These are phyloP conservation scores for Bergia puertoricense DNA, from an alignment of 92 coral and sea anemone species.

Conservation along the genomic window DNA sequence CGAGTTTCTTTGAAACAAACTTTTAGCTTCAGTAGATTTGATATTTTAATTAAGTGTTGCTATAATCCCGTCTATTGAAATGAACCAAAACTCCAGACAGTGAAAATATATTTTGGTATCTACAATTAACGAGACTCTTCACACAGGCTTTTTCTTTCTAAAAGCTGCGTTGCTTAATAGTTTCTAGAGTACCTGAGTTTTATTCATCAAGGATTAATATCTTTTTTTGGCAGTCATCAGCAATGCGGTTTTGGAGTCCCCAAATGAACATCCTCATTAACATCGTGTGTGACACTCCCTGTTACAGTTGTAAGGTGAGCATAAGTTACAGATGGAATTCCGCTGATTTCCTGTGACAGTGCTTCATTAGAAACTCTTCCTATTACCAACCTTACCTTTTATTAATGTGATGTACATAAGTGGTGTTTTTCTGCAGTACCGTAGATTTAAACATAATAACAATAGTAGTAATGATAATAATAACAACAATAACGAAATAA, in stretches of 20 bases:
- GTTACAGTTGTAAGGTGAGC: slow-evolving; percentile 18
- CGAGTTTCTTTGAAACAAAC: no score
- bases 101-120: no score
- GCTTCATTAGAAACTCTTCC: no score
- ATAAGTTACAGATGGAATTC: background rate
- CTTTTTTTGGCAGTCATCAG: slow-evolving; percentile 5
- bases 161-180: background rate
- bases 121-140: background rate
- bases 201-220: no score
- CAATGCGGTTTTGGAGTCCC: slow-evolving; percentile 1
- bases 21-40: background rate
- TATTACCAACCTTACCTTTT: no score
- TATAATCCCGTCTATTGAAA: background rate
- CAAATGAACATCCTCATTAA: slow-evolving; percentile 18
- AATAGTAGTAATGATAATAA: no score
- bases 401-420: no score
- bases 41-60: background rate
- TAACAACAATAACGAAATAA: no score
- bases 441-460: no score
- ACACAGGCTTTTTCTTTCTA: background rate
- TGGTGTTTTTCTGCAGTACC: no score
- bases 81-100: background rate
- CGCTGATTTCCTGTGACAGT: background rate
- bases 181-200: background rate
- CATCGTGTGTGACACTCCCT: slow-evolving; percentile 28